Evolutionary conservation across 92 coral and sea anemone species (phyloP).

Genomic region (Isaurus tuberculatus): DNA sequence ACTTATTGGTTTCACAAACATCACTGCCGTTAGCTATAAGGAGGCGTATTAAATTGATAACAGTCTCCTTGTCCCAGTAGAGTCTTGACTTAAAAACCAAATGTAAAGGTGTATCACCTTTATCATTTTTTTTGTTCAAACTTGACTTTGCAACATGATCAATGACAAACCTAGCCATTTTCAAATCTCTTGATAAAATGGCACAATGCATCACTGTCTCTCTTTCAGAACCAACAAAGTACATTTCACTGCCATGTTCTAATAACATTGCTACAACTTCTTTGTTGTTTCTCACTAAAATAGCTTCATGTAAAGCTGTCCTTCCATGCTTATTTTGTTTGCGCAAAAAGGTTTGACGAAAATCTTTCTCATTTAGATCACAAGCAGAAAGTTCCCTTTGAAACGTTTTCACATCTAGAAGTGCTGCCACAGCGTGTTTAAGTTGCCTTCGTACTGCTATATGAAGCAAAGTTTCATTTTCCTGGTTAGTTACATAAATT

Average conservation of each 20-base stretch:
- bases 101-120: slow-evolving; percentile 5
- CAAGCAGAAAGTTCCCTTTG: neutral
- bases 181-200: neutral
- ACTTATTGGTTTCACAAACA: neutral
- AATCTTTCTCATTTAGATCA: neutral
- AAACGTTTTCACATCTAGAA: neutral
- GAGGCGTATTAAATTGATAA: slow-evolving; percentile 13
- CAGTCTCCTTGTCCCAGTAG: neutral
- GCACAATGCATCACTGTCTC: slow-evolving; percentile 11
- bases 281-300: too few relatives aligned
- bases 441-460: neutral
- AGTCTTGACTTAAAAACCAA: neutral
- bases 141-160: neutral
- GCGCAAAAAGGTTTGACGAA: neutral
- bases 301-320: slow-evolving; percentile 16
- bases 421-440: neutral
- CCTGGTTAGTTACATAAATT: neutral
- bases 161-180: neutral
- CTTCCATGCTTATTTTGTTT: neutral
- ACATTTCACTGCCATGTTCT: slow-evolving; percentile 11
- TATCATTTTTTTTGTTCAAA: neutral
- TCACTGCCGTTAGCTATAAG: neutral
- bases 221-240: neutral
- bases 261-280: neutral
- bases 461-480: slow-evolving; percentile 5